A percentile compares a stretch with the other conserved stretches of the same genome.
Evolutionary conservation across 2,113 vertebrate genomes (phyloP).

Genomic region (Cyphomyrus discorhynchus): DNA sequence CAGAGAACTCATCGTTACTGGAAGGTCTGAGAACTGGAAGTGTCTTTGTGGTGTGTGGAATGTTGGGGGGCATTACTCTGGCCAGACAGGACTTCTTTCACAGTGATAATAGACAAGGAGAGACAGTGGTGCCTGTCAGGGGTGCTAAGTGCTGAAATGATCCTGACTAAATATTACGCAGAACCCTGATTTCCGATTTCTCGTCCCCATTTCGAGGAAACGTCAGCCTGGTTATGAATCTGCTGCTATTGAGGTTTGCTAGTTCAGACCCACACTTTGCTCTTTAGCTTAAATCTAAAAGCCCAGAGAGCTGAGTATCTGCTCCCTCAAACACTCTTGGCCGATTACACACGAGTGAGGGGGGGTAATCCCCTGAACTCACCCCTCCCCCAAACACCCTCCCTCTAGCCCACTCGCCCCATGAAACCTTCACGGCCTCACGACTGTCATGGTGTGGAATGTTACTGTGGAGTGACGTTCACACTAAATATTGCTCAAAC

Average conservation of each 20-base stretch:
- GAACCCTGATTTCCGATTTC: not conserved
- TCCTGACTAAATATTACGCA: not conserved
- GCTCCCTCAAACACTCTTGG: not conserved
- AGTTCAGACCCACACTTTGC: not conserved
- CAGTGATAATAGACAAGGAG: not conserved
- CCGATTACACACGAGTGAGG: not conserved
- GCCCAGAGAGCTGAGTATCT: not conserved
- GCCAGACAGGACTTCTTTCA: not conserved
- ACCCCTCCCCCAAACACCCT: not conserved
- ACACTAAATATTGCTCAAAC: not conserved
- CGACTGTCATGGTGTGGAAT: not conserved
- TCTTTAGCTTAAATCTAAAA: not conserved
- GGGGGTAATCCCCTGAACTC: not conserved
- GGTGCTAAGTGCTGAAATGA: not conserved
- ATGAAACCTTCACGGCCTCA: not conserved
- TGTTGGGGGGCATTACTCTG: not conserved
- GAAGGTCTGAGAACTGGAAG: not conserved
- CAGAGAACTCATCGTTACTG: not conserved
- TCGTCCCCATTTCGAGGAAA: not conserved
- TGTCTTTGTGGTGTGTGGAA: not conserved
- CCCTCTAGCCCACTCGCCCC: not conserved
- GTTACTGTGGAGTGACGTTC: not conserved
- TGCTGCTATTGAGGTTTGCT: too few relatives aligned
- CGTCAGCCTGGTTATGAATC: not conserved
- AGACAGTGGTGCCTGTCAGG: not conserved